Percentiles rank a stretch among this genome's conserved stretches.
Evolutionary conservation across 2,797 vertebrate species (phyloP).

Genomic region (Pseudochirops cupreus): DNA sequence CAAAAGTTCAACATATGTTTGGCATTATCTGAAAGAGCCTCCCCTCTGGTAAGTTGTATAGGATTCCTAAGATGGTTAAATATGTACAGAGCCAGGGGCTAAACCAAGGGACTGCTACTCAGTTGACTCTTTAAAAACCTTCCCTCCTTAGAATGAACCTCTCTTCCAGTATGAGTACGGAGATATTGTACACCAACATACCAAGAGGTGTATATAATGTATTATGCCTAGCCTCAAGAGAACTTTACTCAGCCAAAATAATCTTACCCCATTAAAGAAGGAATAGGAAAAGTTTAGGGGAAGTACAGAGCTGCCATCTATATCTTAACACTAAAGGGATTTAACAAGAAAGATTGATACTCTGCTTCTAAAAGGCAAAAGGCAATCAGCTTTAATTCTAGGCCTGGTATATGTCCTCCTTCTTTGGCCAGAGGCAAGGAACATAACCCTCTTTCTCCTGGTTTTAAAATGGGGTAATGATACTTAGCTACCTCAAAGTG

Average conservation of each 20-base stretch:
- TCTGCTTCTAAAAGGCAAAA: neutral
- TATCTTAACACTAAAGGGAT: neutral
- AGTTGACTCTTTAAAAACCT: neutral
- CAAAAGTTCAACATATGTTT: slow-evolving; percentile 62
- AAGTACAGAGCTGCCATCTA: neutral
- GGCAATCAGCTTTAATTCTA: slow-evolving; percentile 13
- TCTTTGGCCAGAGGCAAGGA: slow-evolving; percentile 25
- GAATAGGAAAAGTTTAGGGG: neutral
- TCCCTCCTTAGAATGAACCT: neutral
- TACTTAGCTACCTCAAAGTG: slow-evolving; percentile 67
- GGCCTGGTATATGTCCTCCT: neutral
- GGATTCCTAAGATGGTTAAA: slow-evolving; percentile 52
- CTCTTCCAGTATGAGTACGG: neutral
- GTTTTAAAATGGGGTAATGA: slow-evolving; percentile 40
- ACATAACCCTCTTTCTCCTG: neutral
- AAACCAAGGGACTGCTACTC: slow-evolving; percentile 15
- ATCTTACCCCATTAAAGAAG: slow-evolving; percentile 22
- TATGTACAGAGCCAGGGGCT: neutral
- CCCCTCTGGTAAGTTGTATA: slow-evolving; percentile 35
- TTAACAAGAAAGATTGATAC: slow-evolving; percentile 3
- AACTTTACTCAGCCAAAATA: slow-evolving; percentile 2
- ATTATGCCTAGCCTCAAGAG: neutral
- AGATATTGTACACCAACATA: neutral
- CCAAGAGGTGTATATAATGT: neutral
- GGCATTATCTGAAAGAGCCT: slow-evolving; percentile 53